Conservation (phyloP, 2,888 invertebrate species). For the Rhamnusium bicolor region DNA sequence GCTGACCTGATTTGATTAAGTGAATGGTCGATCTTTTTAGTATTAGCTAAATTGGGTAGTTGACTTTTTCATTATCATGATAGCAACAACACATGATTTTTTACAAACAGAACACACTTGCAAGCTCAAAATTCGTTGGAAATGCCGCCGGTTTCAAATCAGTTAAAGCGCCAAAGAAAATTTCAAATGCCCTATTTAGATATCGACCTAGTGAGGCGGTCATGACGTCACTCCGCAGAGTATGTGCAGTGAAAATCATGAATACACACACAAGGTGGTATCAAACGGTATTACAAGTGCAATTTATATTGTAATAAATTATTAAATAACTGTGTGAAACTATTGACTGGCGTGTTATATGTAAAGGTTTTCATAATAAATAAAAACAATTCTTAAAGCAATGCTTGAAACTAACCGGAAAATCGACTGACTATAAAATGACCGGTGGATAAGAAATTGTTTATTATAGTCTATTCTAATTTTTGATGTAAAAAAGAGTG, state of each 20-base stretch:
- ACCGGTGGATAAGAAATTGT: background rate
- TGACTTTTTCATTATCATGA: too few relatives aligned
- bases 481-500: background rate
- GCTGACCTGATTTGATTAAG: too few relatives aligned
- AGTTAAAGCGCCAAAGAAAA: background rate
- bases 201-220: background rate
- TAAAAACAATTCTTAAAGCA: background rate
- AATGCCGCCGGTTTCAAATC: background rate
- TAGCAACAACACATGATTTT: too few relatives aligned
- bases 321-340: background rate
- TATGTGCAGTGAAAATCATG: background rate
- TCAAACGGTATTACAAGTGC: background rate
- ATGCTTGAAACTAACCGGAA: too few relatives aligned
- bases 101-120: too few relatives aligned
- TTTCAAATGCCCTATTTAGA: conserved; percentile 17
- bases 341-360: background rate
- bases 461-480: background rate
- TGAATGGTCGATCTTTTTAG: too few relatives aligned
- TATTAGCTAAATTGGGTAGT: too few relatives aligned
- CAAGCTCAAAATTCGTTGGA: background rate
- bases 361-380: background rate
- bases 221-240: background rate
- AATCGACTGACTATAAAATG: too few relatives aligned
- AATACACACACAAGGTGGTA: background rate
- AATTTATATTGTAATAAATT: too few relatives aligned